Percentiles rank a stretch among this genome's conserved stretches.
Conservation (phyloP, 2,888 invertebrate species). For the Conus canariensis region DNA sequence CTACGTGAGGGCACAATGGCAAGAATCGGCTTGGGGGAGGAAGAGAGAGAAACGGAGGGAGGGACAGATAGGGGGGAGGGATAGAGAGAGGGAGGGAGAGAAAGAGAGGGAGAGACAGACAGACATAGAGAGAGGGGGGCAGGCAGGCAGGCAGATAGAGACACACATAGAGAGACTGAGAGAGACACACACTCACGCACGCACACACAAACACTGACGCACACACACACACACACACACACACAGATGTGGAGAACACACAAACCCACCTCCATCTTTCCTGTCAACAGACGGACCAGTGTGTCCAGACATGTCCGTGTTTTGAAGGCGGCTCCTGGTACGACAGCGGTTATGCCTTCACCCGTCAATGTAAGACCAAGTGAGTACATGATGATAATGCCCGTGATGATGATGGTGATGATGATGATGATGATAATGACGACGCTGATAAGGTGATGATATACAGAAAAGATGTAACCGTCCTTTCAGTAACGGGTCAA, state of each 20-base stretch:
- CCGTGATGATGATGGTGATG: not conserved
- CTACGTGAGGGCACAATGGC: not conserved
- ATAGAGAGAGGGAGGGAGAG: not conserved
- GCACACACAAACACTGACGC: too few species aligned
- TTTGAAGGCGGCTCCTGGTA: constrained; percentile 45
- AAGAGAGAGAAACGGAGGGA: not conserved
- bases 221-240: not conserved
- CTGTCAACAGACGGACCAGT: constrained; percentile 37
- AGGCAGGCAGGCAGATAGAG: not conserved
- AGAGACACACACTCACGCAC: not conserved
- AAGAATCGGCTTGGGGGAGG: not conserved
- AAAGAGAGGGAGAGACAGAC: not conserved
- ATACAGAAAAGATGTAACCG: too few species aligned
- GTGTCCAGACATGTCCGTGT: constrained; percentile 46
- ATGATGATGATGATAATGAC: constrained; percentile 7
- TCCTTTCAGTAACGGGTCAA: too few species aligned
- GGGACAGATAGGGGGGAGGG: not conserved
- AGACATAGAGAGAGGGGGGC: not conserved
- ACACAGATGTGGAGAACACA: not conserved
- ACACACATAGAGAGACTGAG: not conserved
- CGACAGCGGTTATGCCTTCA: constrained; percentile 39
- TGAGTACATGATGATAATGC: constrained; percentile 25
- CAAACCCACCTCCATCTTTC: not conserved
- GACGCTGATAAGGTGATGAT: not conserved
- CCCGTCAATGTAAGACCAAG: constrained; percentile 40